Base-by-base conservation (phyloP, 35 echinoderm and acorn worm genomes). In the Hemicentrotus pulcherrimus region DNA sequence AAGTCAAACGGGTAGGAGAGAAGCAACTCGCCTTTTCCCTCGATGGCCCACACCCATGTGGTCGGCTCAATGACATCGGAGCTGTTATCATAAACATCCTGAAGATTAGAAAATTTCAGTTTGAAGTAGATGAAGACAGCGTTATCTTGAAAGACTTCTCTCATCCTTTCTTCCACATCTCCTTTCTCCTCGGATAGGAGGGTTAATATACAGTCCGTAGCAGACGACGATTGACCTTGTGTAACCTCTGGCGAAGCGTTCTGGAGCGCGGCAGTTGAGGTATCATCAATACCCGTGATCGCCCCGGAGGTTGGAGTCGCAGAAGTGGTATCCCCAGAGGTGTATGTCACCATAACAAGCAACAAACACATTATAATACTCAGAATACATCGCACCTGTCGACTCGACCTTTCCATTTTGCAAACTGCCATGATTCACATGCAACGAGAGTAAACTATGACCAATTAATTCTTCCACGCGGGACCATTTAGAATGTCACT, bases 1-100 rank as follows among this genome's bases (percentile, higher is more conserved):
- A 97, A 98, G 55, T 98, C 97, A 88, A 98, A 98, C 4, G 97
- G 96, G 47, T 95, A 95, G 14, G 96, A 46, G 5, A 98, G 94
- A 31, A 98, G 55, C 5, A 98, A 86, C 33, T 97, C 89, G 0
- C 96, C 96, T 47, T 94, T 97, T 31, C 97, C 97, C 30, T 91
- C 95, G 31, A 94, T 88, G 41, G 96, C 96, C 94, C 92, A 97
- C 32, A 98, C 97, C 96, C 96, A 98, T 13, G 85, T 97, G 22
- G 89, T 32, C 14, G 97, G 97, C 32, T 97, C 92, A 48, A 98
- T 95, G 18, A 98, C 78, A n/a, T 94, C 88, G 16, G 92, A 94
- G 19, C 94, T 94, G 22, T 94, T 92, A 12, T 95, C 94, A 32
- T 95, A 95, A 28, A 95, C 94, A 30, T 86, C 85, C 6, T 91